A percentile compares a stretch with the other conserved stretches of the same genome.
phyloP scores from a whole-genome alignment of 2,113 vertebrate species.

The Ageneiosus marmoratus region DNA sequence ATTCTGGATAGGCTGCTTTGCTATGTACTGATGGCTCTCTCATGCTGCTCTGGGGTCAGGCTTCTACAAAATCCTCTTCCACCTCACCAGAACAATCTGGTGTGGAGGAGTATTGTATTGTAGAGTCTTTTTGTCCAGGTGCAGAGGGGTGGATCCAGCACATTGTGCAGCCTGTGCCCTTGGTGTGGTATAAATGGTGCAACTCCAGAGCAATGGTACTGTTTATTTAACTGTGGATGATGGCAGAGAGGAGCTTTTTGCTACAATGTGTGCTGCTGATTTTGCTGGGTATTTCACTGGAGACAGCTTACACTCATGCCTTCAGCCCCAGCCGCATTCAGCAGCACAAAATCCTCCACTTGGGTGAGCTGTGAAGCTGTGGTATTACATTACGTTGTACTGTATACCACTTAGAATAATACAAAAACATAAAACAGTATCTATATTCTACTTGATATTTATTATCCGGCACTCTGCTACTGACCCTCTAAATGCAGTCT shows the following conservation, averaged over 20 bases:
- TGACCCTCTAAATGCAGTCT: background rate
- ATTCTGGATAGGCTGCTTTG: constrained; percentile 48
- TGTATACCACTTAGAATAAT: background rate
- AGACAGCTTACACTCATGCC: constrained; percentile 57
- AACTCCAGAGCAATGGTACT: constrained; percentile 18
- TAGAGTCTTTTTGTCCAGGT: constrained; percentile 65
- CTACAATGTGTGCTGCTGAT: constrained; percentile 61
- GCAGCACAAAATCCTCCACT: constrained; percentile 69
- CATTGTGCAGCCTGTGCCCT: constrained; percentile 20
- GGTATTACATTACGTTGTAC: background rate
- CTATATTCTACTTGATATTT: background rate
- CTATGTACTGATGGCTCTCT: constrained; percentile 62
- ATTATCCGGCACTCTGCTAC: background rate
- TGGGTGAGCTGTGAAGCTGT: constrained; percentile 60
- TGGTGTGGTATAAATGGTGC: constrained; percentile 52
- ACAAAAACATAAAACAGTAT: background rate
- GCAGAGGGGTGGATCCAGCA: constrained; percentile 20
- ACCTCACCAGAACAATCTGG: constrained; percentile 70
- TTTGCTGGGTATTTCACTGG: constrained; percentile 61
- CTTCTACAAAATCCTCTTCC: constrained; percentile 58
- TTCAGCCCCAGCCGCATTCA: constrained; percentile 55
- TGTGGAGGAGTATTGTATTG: constrained; percentile 55
- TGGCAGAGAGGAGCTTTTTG: constrained; percentile 60
- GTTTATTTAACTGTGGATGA: constrained; percentile 58
- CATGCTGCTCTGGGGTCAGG: constrained; percentile 55